These are phyloP conservation scores for Megalopta genalis DNA, from an alignment of 1,140 invertebrate genomes.

Conservation along the genomic window DNA sequence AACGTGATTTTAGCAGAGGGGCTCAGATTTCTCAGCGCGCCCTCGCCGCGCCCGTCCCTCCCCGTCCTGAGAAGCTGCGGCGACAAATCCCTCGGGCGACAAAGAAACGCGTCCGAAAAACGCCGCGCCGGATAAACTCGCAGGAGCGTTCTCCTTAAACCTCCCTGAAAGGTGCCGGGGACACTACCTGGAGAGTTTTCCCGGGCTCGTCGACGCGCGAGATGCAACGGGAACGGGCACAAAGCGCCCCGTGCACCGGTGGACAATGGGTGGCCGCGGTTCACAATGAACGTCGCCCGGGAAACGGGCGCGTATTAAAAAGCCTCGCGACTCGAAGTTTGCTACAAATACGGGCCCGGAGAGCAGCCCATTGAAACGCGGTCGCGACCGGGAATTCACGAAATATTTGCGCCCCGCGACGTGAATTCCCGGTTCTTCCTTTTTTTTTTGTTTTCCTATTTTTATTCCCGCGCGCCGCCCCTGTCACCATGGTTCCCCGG, in stretches of 20 bases:
- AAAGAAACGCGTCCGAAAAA: slow-evolving; percentile 10
- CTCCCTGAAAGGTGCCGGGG: not conserved
- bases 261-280: slow-evolving; percentile 37
- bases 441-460: too few species aligned
- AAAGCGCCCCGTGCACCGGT: slow-evolving; percentile 29
- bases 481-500: too few species aligned
- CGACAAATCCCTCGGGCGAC: slow-evolving; percentile 23
- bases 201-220: not conserved
- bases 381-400: not conserved
- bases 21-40: slow-evolving; percentile 25
- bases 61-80: not conserved
- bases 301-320: slow-evolving; percentile 7
- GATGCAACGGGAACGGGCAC: not conserved
- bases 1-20: slow-evolving; percentile 25
- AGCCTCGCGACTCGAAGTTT: not conserved
- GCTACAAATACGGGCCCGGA: slow-evolving; percentile 21
- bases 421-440: not conserved
- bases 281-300: not conserved
- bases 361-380: not conserved
- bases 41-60: not conserved
- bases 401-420: slow-evolving; percentile 9
- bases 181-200: slow-evolving; percentile 29
- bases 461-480: too few species aligned
- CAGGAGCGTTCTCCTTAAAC: slow-evolving; percentile 21
- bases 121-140: slow-evolving; percentile 3